Percentiles rank a stretch among this genome's conserved stretches.
phyloP scores from a whole-genome alignment of 1,140 invertebrate species.

The Hypsibius dujardini region DNA sequence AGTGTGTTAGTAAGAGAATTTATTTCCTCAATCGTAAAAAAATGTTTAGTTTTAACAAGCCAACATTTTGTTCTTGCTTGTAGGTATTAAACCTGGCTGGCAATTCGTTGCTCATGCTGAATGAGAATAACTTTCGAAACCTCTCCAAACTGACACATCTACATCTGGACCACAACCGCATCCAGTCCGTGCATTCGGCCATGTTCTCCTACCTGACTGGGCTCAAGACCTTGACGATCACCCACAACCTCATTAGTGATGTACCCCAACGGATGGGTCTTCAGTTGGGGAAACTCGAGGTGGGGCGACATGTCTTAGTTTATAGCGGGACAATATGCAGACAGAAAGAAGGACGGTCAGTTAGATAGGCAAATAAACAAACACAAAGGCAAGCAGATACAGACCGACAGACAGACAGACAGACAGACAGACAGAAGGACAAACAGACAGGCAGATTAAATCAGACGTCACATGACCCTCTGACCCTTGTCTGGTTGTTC shows the following conservation, averaged over 20 bases:
- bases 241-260: conserved; percentile 3
- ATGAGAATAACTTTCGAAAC: conserved; percentile 11
- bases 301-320: background rate
- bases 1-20: too few species aligned
- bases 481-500: too few species aligned
- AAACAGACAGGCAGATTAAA: too few species aligned
- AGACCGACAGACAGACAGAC: too few species aligned
- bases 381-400: too few species aligned
- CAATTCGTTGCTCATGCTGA: background rate
- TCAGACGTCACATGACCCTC: too few species aligned
- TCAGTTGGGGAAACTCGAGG: conserved; percentile 6
- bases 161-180: conserved; percentile 10
- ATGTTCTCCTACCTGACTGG: background rate
- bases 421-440: too few species aligned
- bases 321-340: too few species aligned
- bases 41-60: too few species aligned
- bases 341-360: too few species aligned
- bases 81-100: background rate
- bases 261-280: background rate
- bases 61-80: background rate
- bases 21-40: too few species aligned
- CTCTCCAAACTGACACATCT: conserved; percentile 8
- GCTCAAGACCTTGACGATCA: background rate
- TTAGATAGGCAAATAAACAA: too few species aligned
- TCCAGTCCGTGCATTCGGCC: background rate